phyloP scores from a whole-genome alignment of 2,797 vertebrate genomes.

The Heliangelus exortis region DNA sequence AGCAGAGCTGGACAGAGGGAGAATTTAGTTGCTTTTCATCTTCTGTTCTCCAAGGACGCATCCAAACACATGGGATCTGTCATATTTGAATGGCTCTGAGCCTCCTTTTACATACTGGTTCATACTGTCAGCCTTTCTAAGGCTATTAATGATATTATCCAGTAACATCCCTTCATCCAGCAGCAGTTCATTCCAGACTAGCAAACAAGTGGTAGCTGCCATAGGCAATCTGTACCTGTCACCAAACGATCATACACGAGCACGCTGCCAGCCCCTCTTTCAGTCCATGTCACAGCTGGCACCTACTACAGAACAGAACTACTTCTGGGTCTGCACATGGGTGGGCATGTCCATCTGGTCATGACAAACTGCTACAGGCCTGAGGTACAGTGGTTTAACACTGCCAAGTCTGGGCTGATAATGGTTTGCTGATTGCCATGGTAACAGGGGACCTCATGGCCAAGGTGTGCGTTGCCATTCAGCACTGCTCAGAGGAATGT shows the following conservation, averaged over 20 bases:
- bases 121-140: not conserved
- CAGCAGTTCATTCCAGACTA: not conserved
- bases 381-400: not conserved
- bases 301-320: not conserved
- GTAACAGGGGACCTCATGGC: not conserved
- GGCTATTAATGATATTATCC: not conserved
- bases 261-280: not conserved
- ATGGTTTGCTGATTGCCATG: not conserved
- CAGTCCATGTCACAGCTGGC: not conserved
- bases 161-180: not conserved
- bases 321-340: not conserved
- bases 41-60: not conserved
- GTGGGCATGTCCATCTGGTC: not conserved
- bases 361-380: not conserved
- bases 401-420: not conserved
- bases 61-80: not conserved
- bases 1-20: not conserved
- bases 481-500: not conserved
- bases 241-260: fast-evolving
- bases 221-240: not conserved
- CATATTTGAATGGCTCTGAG: not conserved
- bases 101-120: not conserved
- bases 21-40: not conserved
- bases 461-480: not conserved
- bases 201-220: not conserved